phyloP scores from a whole-genome alignment of 2,113 vertebrate species.

The Ornithorhynchus anatinus region DNA sequence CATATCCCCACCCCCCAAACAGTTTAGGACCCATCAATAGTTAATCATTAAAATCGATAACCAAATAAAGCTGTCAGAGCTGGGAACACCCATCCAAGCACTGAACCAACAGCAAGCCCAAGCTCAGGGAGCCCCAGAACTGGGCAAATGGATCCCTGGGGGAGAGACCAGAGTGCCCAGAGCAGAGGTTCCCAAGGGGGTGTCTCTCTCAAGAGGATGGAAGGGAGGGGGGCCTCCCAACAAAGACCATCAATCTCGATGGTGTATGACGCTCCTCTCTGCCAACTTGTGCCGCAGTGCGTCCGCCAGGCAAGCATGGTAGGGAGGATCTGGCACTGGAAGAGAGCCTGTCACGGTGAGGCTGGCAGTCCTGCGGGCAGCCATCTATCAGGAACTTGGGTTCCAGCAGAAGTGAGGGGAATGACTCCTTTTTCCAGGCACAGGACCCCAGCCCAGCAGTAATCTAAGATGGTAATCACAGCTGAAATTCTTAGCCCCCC shows the following conservation, averaged over 20 bases:
- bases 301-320: not conserved
- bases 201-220: not conserved
- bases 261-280: not conserved
- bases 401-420: too few relatives aligned
- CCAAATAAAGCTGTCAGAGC: slow-evolving; percentile 3
- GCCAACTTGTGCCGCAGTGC: not conserved
- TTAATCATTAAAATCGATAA: slow-evolving; percentile 15
- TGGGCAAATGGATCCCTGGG: not conserved
- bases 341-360: not conserved
- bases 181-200: not conserved
- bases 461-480: too few relatives aligned
- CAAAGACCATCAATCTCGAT: not conserved
- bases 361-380: fast-evolving
- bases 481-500: too few relatives aligned
- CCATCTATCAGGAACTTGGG: not conserved
- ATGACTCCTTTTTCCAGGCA: too few relatives aligned
- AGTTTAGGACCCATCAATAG: slow-evolving; percentile 1
- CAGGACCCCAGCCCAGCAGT: too few relatives aligned
- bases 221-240: not conserved
- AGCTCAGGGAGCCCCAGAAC: not conserved
- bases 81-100: not conserved
- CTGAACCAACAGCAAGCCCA: not conserved
- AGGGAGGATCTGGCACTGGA: not conserved
- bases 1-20: too few relatives aligned
- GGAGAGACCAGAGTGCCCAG: not conserved